Conservation (phyloP, 2,113 vertebrate species). For the Clarias macrocephalus region DNA sequence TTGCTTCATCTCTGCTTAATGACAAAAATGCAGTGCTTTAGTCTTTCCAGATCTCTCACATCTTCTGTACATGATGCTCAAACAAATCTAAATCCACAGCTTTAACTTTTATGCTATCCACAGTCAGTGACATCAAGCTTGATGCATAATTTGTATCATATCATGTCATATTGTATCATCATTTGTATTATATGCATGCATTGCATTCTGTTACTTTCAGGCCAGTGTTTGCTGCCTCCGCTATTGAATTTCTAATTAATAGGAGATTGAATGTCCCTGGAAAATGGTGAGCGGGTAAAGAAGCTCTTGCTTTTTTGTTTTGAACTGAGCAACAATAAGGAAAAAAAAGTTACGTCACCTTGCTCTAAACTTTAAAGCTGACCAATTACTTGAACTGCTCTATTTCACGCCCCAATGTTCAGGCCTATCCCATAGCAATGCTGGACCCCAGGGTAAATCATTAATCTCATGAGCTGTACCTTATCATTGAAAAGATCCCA, state of each 20-base stretch:
- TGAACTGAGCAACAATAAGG: neutral
- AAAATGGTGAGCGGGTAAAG: neutral
- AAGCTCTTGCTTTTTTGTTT: neutral
- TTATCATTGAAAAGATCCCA: conserved; percentile 16
- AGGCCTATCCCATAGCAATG: conserved; percentile 7
- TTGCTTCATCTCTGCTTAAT: neutral
- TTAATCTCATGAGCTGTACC: conserved; percentile 37
- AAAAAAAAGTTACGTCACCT: no score
- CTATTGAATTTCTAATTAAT: neutral
- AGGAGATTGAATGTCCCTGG: neutral
- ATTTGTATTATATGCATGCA: neutral
- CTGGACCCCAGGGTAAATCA: conserved; percentile 44
- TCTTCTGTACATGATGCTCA: neutral
- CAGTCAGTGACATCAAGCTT: neutral
- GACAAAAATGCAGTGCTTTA: neutral
- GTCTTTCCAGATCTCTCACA: neutral
- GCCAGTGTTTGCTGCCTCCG: neutral
- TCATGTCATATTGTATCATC: no score
- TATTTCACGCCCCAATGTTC: neutral
- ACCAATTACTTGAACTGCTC: neutral
- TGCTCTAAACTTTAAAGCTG: conserved; percentile 12
- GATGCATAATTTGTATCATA: neutral
- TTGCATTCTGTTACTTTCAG: neutral
- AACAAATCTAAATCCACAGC: neutral
- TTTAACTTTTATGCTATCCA: neutral